Evolutionary conservation across 2,113 vertebrate genomes (phyloP).

Genomic region (Toxostoma redivivum): DNA sequence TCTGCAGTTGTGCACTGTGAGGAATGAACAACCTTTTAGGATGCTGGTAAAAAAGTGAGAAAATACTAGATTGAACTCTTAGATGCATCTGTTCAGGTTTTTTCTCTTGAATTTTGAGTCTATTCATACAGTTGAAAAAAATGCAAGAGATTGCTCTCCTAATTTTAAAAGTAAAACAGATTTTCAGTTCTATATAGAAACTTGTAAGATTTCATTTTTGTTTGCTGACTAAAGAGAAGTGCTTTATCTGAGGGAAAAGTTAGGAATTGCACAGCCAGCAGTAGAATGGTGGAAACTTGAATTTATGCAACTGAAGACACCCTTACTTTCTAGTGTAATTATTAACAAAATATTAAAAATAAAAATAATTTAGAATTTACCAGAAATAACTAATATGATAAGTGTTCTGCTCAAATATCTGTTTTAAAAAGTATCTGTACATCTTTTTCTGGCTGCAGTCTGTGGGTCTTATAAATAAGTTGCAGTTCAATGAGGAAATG

Average conservation of each 20-base stretch:
- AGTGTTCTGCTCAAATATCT: neutral
- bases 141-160: neutral
- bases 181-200: neutral
- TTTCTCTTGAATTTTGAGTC: neutral
- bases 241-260: neutral
- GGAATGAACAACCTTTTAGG: neutral
- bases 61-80: neutral
- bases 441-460: neutral
- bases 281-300: neutral
- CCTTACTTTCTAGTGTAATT: neutral
- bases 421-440: neutral
- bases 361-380: neutral
- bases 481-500: neutral
- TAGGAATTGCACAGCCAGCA: neutral
- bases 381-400: neutral
- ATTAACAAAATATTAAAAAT: neutral
- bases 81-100: accelerated
- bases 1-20: neutral
- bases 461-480: neutral
- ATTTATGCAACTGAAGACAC: neutral
- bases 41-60: neutral
- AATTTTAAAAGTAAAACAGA: neutral
- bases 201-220: neutral
- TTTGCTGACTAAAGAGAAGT: neutral
- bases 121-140: neutral